Percentiles rank a stretch among this genome's conserved stretches.
Conservation (phyloP, 2,888 invertebrate genomes). For the Plusia festucae region DNA sequence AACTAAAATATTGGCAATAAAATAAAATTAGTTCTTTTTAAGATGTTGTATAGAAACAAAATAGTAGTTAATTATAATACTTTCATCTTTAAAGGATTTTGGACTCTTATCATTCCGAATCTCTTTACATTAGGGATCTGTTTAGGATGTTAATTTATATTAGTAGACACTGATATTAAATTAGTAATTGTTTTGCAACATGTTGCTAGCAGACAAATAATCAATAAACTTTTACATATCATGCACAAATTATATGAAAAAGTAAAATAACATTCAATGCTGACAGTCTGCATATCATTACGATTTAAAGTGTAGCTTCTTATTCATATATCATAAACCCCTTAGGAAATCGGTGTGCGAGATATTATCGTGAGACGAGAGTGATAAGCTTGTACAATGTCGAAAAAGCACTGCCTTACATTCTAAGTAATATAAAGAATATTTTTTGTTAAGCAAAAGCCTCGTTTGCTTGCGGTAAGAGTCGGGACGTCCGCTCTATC, state of each 20-base stretch:
- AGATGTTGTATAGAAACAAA: slow-evolving; percentile 54
- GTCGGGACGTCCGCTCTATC: slow-evolving; percentile 71
- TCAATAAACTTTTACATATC: slow-evolving; percentile 78
- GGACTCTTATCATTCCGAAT: slow-evolving; percentile 49
- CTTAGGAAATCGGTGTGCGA: slow-evolving; percentile 54
- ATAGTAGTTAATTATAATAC: slow-evolving; percentile 53
- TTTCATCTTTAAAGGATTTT: slow-evolving; percentile 54
- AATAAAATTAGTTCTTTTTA: slow-evolving; percentile 19
- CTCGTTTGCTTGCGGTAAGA: slow-evolving; percentile 64
- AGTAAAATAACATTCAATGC: slow-evolving; percentile 63
- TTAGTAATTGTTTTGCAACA: slow-evolving; percentile 59
- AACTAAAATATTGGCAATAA: not conserved
- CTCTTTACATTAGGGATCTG: slow-evolving; percentile 54
- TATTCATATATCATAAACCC: slow-evolving; percentile 57
- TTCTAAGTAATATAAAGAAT: slow-evolving; percentile 76
- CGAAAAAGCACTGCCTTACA: slow-evolving; percentile 86
- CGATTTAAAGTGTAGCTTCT: slow-evolving; percentile 62
- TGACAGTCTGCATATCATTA: slow-evolving; percentile 84
- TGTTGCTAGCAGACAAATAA: slow-evolving; percentile 55
- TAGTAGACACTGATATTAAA: slow-evolving; percentile 59
- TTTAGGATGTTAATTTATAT: slow-evolving; percentile 56
- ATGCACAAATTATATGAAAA: slow-evolving; percentile 78
- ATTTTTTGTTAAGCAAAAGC: slow-evolving; percentile 72
- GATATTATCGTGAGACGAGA: slow-evolving; percentile 71
- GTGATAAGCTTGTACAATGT: slow-evolving; percentile 79